A percentile compares a stretch with the other conserved stretches of the same genome.
Conservation (phyloP, 2,113 vertebrate genomes). For the Lamprologus callipterus region DNA sequence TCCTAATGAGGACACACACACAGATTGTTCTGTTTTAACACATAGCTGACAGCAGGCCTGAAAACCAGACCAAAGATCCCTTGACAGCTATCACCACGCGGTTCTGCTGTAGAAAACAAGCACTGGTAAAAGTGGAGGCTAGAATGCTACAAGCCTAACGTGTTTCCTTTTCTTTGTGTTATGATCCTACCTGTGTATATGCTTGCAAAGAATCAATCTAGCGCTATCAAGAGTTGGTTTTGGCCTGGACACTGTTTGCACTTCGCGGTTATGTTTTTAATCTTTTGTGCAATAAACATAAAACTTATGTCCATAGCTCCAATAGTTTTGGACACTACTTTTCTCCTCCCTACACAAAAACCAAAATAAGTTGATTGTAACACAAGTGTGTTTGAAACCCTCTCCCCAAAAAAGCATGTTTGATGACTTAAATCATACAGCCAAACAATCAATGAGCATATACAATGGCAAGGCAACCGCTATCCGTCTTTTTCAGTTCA, state of each 20-base stretch:
- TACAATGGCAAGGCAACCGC: fast-evolving
- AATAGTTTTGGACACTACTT: background rate
- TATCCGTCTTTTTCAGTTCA: fast-evolving
- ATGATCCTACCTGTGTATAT: background rate
- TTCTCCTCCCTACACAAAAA: background rate
- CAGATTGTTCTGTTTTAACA: background rate
- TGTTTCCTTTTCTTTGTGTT: background rate
- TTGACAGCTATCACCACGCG: background rate
- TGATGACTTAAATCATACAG: background rate
- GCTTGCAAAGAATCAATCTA: background rate
- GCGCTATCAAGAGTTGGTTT: background rate
- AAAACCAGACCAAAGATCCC: background rate
- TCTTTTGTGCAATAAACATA: background rate
- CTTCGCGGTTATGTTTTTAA: background rate
- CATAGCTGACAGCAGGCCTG: background rate
- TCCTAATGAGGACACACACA: background rate
- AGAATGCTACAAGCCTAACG: background rate
- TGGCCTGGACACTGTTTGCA: background rate
- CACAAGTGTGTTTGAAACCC: background rate
- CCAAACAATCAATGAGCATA: background rate
- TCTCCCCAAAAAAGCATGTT: background rate
- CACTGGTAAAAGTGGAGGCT: background rate
- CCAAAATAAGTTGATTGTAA: background rate
- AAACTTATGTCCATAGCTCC: background rate
- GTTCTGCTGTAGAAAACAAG: background rate